Evolutionary conservation across 92 coral and sea anemone genomes (phyloP), one percentile per base, ranked within the genome.

Genomic region (Epizoanthus scotinus): DNA sequence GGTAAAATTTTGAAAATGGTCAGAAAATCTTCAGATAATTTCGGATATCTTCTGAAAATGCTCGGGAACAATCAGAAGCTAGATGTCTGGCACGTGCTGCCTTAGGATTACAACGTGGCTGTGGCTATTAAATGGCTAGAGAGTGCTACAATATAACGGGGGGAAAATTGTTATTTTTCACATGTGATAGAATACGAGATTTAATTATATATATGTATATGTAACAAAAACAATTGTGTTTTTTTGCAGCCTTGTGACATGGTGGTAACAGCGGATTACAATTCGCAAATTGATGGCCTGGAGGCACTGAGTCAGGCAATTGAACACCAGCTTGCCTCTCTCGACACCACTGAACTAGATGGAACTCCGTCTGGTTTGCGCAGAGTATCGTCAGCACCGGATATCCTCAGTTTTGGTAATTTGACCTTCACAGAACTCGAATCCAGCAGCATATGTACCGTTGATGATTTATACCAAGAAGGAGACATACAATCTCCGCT

Each of bases 391-490:
- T 89, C 92, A n/a, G 87, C 90, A 12, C 94, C 94, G 61, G 86
- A 91, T 85, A 91, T 88, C 79, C 88, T 86, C 77, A 69, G 73
- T 53, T 78, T 89, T 19, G 34, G 79, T 73, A 77, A 82, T 47
- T 44, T 82, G 15, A 86, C 83, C 38, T 78, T 83, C 66, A 38
- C 53, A 28, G 94, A 87, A 19, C 55, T 90, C 59, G 94, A 90
- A 55, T 84, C 84, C 0, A 90, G 94, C 63, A 88, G 94, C 15
- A 70, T 85, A 57, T 90, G 92, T 42, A 82, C 90, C 40, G 92
- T 91, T 54, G 94, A 91, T 50, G 94, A 91, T 8, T 72, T 72
- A 19, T 28, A 53, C 78, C 34, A 20, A 24, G 63, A 55, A 20
- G 42, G 27, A 34, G 78, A 72, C 17, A 18, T 12, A 6, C 24